Evolutionary conservation across 2,888 invertebrate genomes (phyloP).

Genomic region (Fragum whitleyi): DNA sequence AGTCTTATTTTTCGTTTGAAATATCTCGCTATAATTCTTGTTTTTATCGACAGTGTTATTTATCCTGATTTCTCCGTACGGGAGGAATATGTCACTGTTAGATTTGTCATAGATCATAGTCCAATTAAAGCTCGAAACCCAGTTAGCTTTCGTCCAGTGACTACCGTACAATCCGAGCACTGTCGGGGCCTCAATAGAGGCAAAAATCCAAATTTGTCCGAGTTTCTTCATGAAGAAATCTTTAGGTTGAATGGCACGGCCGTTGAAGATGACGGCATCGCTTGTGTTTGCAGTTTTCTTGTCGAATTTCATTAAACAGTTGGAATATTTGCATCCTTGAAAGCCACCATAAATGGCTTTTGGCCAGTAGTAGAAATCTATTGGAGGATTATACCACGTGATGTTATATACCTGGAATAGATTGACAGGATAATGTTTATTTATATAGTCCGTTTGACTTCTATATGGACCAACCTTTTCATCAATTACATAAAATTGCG

Average conservation of each 20-base stretch:
- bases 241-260: background rate
- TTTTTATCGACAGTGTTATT: background rate
- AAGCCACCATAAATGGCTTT: background rate
- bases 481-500: too few species aligned
- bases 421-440: too few species aligned
- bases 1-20: background rate
- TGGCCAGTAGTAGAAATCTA: background rate
- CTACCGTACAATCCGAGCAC: background rate
- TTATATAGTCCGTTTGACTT: too few species aligned
- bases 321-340: background rate
- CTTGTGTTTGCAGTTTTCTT: background rate
- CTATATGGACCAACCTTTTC: too few species aligned
- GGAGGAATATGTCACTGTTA: constrained; percentile 7
- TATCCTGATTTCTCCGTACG: background rate
- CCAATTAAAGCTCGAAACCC: constrained; percentile 18
- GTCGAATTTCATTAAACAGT: constrained; percentile 1
- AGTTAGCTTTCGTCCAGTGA: background rate
- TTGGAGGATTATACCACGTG: constrained; percentile 9
- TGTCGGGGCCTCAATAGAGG: background rate
- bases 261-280: constrained; percentile 7
- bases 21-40: background rate
- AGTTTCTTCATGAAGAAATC: background rate
- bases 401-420: background rate
- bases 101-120: constrained; percentile 19
- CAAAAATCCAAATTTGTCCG: constrained; percentile 15